Base-by-base conservation (phyloP, 2,113 vertebrate genomes). In the Cephalophus harveyi region DNA sequence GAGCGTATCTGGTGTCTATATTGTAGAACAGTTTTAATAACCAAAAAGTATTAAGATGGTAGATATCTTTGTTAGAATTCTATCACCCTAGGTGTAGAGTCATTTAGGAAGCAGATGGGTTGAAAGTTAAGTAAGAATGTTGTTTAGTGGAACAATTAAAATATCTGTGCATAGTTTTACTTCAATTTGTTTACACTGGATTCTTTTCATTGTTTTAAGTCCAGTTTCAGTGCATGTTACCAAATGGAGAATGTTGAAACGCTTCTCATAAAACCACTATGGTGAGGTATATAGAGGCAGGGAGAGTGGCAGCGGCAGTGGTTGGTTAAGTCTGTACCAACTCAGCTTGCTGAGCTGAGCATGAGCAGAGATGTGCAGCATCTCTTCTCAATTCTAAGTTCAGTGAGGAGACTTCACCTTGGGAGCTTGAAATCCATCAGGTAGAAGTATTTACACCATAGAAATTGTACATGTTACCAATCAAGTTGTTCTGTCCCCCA, bases 31-130 rank as follows among this genome's bases (percentile, higher is more conserved):
- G 54, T 92, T 93, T 97, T 71, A 76, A 43, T 60, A 81, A 25
- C 6, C 50, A 86, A 46, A 95, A 91, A 89, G 8, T 43, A 91
- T 46, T 71, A 78, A 82, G 84, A 86, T 14, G 50, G 48, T 48
- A 76, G 48, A 85, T 36, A 90, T n/a, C 27, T 64, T 89, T 67
- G 40, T 96, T 40, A 64, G 93, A 91, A 86, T 91, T 67, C 48
- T 85, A 76, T 4, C 52, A 43, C 5, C 13, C 81, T 81, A 40
- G 27, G 27, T 59, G 9, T 13, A 62, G n/a, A 90, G 7, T 11
- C 23, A 57, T 57, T 95, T 89, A 27, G 28, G 25, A 96, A 94
- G 78, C 13, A 87, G 14, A 48, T 87, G 19, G 25, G 27, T 30
- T 60, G 60, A 79, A 95, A 60, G 25, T 87, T 92, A 21, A 28